Evolutionary conservation across 2,888 invertebrate genomes (phyloP), one percentile per base, ranked within the genome.

Genomic region (Dicyrtoma fusca): DNA sequence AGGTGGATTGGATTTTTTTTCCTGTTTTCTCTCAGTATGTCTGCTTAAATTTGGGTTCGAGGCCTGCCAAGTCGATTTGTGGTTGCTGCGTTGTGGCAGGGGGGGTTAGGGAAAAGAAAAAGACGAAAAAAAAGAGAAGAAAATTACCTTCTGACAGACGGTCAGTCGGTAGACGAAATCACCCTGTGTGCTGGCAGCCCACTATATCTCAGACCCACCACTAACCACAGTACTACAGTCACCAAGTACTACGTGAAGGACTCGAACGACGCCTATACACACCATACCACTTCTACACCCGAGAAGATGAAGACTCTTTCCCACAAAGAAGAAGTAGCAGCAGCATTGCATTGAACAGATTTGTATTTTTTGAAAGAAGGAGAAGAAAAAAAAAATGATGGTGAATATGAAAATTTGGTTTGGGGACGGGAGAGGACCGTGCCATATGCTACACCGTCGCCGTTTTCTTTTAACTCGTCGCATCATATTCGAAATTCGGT

Each of bases 361-460:
- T 76, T 77, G 73, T 75, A 73, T 75, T 76, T 74, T 76, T 68
- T 61, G 69, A 57, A 62, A 74, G 49, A 65, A 51, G 51, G 51
- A 53, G 55, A 70, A 63, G 72, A 76, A 77, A 74, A 61, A 70
- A 63, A 74, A 76, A 77, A 74, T 75, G 71, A 75, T 76, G 75
- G 76, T 73, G 76, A 78, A 78, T 79, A 79, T 76, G 77, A 79
- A 79, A 76, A 76, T 77, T 77, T 76, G 71, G 68, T 74, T 73
- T 34, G 59, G 72, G 74, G 75, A 61, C 42, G 55, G 72, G 72
- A 71, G 71, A 49, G 25, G 34, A 74, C 73, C 42, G 26, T 26
- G 53, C 74, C 74, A 74, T 74, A 71, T 74, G 74, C 71, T 71
- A 74, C 74, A 74, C 74, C 69, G 69, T 69, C 72, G 63, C 13